Percentiles rank a stretch among this genome's conserved stretches.
Conservation (phyloP, 2,888 invertebrate species). For the Silvanus unidentatus region DNA sequence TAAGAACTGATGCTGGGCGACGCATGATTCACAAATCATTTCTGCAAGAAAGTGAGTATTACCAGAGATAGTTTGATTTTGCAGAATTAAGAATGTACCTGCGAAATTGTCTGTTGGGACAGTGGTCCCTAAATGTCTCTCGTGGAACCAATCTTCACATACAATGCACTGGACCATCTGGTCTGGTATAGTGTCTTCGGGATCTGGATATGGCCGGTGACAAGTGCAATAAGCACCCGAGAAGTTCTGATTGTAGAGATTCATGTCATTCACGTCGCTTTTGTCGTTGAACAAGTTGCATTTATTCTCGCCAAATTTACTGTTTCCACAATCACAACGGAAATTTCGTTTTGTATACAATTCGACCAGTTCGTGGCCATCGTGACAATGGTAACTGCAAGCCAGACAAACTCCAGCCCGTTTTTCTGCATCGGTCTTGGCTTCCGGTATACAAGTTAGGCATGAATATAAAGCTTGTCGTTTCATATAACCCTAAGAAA, state of each 20-base stretch:
- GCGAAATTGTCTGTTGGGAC: slow-evolving; percentile 50
- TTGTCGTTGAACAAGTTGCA: slow-evolving; percentile 66
- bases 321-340: slow-evolving; percentile 91
- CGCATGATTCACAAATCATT: slow-evolving; percentile 76
- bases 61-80: no score
- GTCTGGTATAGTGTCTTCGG: slow-evolving; percentile 72
- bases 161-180: slow-evolving; percentile 95
- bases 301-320: slow-evolving; percentile 58
- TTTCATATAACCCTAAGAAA: slow-evolving; percentile 76
- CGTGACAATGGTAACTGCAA: slow-evolving; percentile 91
- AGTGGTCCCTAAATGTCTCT: slow-evolving; percentile 61
- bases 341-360: slow-evolving; percentile 95
- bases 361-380: slow-evolving; percentile 90
- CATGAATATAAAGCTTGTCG: slow-evolving; percentile 95
- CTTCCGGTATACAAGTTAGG: slow-evolving; percentile 74
- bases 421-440: slow-evolving; percentile 52
- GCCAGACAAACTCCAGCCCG: slow-evolving; percentile 88
- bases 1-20: slow-evolving; percentile 69
- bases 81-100: no score
- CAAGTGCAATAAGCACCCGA: slow-evolving; percentile 89
- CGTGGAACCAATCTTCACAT: slow-evolving; percentile 98
- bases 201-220: slow-evolving; percentile 89
- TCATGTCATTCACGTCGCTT: slow-evolving; percentile 61
- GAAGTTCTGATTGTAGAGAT: slow-evolving; percentile 91
- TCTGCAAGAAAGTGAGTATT: slow-evolving; percentile 46